A percentile compares a stretch with the other conserved stretches of the same genome.
Evolutionary conservation across 2,113 vertebrate genomes (phyloP).

Genomic region (Amphiprion ocellaris): DNA sequence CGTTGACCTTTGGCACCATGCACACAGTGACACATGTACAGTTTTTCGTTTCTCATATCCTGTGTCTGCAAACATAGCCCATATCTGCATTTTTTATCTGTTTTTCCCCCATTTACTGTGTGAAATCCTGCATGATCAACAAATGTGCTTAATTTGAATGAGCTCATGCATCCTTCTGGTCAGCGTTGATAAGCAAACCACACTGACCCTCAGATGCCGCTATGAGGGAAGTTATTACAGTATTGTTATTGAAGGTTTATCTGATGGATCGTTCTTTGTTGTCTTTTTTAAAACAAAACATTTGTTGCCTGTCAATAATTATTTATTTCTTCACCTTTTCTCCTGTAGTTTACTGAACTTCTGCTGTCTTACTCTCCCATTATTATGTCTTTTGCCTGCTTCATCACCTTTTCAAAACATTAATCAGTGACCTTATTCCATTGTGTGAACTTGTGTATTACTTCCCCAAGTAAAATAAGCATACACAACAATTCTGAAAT

Average conservation of each 20-base stretch:
- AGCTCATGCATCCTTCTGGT: background rate
- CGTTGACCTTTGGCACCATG: slow-evolving; percentile 70
- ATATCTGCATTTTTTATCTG: slow-evolving; percentile 51
- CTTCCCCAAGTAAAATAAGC: background rate
- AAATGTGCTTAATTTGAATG: background rate
- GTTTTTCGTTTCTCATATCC: slow-evolving; percentile 63
- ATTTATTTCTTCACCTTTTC: slow-evolving; percentile 10
- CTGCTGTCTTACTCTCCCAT: no score
- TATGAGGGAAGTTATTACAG: background rate
- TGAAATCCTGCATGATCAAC: background rate
- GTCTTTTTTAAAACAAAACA: background rate
- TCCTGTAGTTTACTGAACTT: background rate
- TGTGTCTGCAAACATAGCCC: slow-evolving; percentile 55
- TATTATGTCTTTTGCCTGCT: background rate
- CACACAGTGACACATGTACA: slow-evolving; percentile 16
- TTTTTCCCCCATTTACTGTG: background rate
- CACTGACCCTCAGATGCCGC: background rate
- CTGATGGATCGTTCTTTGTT: background rate
- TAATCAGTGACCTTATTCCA: background rate
- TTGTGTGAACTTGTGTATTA: background rate
- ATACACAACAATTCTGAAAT: background rate
- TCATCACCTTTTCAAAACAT: background rate
- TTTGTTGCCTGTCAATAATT: background rate
- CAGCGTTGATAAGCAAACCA: background rate
- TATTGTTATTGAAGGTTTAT: background rate